These are phyloP conservation scores for Abramis brama DNA, from an alignment of 2,113 vertebrate genomes.

Conservation along the genomic window DNA sequence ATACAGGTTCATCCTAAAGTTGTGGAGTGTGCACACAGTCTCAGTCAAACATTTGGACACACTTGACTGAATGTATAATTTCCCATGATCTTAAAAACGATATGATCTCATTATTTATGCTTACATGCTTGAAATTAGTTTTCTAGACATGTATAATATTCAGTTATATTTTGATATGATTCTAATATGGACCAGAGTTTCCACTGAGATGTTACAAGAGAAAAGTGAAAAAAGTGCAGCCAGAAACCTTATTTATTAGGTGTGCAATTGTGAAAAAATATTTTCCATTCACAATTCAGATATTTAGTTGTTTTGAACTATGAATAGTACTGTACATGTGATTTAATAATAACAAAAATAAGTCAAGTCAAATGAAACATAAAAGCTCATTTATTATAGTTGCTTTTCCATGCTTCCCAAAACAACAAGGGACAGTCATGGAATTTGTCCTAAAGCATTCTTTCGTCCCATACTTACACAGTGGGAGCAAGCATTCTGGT, in stretches of 20 bases:
- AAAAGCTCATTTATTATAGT: not conserved
- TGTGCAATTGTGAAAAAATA: no score
- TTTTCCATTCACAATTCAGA: no score
- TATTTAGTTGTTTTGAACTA: not conserved
- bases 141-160: not conserved
- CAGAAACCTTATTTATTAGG: no score
- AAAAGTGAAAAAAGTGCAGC: no score
- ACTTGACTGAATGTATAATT: not conserved
- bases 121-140: not conserved
- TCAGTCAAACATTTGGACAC: not conserved
- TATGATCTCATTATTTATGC: not conserved
- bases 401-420: not conserved
- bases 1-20: not conserved
- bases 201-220: not conserved
- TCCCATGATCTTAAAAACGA: not conserved
- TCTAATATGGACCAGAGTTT: not conserved
- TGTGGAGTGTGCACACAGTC: not conserved
- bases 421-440: not conserved
- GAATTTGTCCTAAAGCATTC: not conserved
- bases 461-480: not conserved
- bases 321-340: not conserved
- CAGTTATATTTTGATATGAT: not conserved
- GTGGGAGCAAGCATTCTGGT: not conserved
- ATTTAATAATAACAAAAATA: not conserved
- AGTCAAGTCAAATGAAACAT: not conserved